Percentiles rank a stretch among this genome's conserved stretches.
Conservation (phyloP, 1,140 invertebrate genomes). For the Aphelenchoides fujianensis region DNA sequence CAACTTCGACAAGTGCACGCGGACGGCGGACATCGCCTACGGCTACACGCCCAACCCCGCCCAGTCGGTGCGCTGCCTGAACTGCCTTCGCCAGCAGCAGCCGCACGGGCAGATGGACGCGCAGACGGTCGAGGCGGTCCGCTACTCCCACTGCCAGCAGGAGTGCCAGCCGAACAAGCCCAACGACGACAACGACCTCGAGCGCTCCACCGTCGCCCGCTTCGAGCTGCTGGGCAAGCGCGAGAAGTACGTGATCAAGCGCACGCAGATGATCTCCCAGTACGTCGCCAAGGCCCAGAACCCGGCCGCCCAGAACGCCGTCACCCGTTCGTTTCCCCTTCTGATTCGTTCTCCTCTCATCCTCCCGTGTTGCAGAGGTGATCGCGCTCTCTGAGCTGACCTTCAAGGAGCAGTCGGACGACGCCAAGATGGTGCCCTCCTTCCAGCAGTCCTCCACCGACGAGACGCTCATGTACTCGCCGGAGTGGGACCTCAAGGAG, state of each 20-base stretch:
- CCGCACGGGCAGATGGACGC: background rate
- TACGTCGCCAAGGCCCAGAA: slow-evolving; percentile 29
- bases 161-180: slow-evolving; percentile 25
- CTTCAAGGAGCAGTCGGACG: too few relatives aligned
- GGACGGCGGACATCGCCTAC: slow-evolving; percentile 39
- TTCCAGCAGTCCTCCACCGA: too few relatives aligned
- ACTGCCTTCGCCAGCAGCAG: background rate
- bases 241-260: slow-evolving; percentile 30
- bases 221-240: slow-evolving; percentile 26
- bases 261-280: slow-evolving; percentile 27
- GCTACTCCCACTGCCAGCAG: background rate
- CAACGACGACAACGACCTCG: slow-evolving; percentile 24
- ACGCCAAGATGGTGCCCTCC: too few relatives aligned
- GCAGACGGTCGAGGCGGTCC: too few relatives aligned
- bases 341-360: slow-evolving; percentile 16
- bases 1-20: slow-evolving; percentile 55
- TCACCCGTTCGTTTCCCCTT: slow-evolving; percentile 24
- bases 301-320: slow-evolving; percentile 3
- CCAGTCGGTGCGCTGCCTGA: background rate
- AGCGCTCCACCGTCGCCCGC: slow-evolving; percentile 33
- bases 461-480: slow-evolving; percentile 27
- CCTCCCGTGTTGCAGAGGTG: too few relatives aligned
- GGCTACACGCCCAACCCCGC: background rate
- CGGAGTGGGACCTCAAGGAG: slow-evolving; percentile 18
- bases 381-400: too few relatives aligned